phyloP scores from a whole-genome alignment of 2,888 invertebrate species.

The Acrobasis suavella region DNA sequence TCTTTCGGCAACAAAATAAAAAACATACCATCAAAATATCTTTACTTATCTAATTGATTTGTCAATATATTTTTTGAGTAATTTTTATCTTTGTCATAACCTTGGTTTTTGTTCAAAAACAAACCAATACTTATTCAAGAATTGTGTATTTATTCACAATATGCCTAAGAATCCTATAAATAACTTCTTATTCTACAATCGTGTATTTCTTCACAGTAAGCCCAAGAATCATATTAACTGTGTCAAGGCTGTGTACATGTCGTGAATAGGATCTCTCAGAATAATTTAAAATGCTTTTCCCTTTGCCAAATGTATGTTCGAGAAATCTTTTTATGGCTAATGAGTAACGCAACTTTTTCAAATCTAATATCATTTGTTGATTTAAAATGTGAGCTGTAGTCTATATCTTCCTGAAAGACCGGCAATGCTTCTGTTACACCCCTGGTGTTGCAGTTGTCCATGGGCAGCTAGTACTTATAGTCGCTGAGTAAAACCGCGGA shows the following conservation, averaged over 20 bases:
- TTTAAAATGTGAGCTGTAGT: no score
- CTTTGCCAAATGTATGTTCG: neutral
- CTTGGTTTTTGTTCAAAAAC: neutral
- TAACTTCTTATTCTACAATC: neutral
- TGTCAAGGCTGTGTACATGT: neutral
- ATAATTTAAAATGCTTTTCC: conserved; percentile 2
- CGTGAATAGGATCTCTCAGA: neutral
- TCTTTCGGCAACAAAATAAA: no score
- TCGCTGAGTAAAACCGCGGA: no score
- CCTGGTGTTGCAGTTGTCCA: no score
- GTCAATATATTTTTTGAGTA: no score
- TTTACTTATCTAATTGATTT: no score
- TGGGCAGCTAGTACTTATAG: no score
- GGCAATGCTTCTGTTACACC: no score
- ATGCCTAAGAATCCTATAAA: neutral
- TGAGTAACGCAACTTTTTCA: neutral
- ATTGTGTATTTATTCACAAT: neutral
- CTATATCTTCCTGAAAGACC: no score
- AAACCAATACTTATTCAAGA: neutral
- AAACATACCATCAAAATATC: no score
- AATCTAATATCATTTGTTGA: neutral
- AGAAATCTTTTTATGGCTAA: neutral
- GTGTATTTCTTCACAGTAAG: neutral
- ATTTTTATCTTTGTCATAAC: no score
- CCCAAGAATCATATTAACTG: neutral